These are phyloP conservation scores for Tapirus terrestris DNA, from an alignment of 2,113 vertebrate species.

Conservation along the genomic window DNA sequence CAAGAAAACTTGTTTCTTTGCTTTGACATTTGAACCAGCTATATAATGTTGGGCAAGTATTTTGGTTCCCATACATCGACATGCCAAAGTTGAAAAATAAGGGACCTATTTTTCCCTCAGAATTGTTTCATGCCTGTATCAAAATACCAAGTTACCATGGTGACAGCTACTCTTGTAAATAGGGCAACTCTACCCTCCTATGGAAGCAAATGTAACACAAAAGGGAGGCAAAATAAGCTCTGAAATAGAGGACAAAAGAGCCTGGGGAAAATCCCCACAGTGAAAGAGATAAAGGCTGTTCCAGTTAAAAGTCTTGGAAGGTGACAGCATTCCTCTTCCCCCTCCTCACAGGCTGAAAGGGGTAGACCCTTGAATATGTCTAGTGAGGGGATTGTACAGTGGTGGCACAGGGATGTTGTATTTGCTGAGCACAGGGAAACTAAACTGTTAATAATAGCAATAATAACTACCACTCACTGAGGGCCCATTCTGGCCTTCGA, in stretches of 20 bases:
- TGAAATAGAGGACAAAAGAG: conserved; percentile 72
- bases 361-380: background rate
- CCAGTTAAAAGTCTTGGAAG: conserved; percentile 62
- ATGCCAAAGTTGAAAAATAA: conserved; percentile 78
- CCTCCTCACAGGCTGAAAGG: background rate
- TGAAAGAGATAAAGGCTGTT: conserved; percentile 69
- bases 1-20: conserved; percentile 70
- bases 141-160: conserved; percentile 81
- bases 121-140: conserved; percentile 79
- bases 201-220: conserved; percentile 69
- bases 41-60: conserved; percentile 65
- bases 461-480: background rate
- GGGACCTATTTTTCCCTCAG: conserved; percentile 75
- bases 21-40: conserved; percentile 78
- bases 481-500: background rate
- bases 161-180: conserved; percentile 74
- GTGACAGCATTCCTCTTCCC: background rate
- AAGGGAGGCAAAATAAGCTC: conserved; percentile 67
- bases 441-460: background rate
- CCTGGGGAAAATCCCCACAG: conserved; percentile 68
- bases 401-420: background rate
- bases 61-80: conserved; percentile 76
- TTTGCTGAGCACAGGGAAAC: background rate
- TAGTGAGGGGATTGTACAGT: fast-evolving
- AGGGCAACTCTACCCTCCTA: conserved; percentile 71